Conservation (phyloP, 2,113 vertebrate species). For the Centropus bengalensis region DNA sequence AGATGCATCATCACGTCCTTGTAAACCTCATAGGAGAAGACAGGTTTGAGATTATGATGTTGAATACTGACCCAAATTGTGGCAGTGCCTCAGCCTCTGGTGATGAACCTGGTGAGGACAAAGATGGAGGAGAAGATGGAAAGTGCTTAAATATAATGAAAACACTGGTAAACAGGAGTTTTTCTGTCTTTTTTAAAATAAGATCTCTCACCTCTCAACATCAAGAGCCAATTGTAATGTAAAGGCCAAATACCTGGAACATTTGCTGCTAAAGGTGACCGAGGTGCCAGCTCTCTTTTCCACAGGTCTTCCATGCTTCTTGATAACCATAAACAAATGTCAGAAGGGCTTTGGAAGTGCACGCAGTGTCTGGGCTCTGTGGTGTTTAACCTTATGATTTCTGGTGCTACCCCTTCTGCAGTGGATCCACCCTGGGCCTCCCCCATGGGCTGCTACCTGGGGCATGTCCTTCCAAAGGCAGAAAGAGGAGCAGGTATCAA, state of each 20-base stretch:
- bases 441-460: not conserved
- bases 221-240: not conserved
- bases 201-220: not conserved
- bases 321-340: not conserved
- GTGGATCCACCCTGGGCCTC: not conserved
- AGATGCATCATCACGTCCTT: not conserved
- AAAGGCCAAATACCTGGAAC: not conserved
- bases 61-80: not conserved
- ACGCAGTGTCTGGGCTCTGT: not conserved
- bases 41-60: too few species aligned
- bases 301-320: not conserved
- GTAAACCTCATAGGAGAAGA: not conserved
- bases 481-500: not conserved
- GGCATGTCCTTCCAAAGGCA: not conserved
- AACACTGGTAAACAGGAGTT: not conserved
- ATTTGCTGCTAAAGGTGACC: not conserved
- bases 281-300: not conserved
- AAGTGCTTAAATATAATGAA: not conserved
- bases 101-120: not conserved
- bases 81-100: not conserved
- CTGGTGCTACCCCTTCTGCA: not conserved
- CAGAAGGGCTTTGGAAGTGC: not conserved
- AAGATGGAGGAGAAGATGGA: not conserved
- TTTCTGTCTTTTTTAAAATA: not conserved
- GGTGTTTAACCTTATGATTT: not conserved